These are phyloP conservation scores for Escarpia spicata DNA, from an alignment of 2,888 invertebrate genomes.

Conservation along the genomic window DNA sequence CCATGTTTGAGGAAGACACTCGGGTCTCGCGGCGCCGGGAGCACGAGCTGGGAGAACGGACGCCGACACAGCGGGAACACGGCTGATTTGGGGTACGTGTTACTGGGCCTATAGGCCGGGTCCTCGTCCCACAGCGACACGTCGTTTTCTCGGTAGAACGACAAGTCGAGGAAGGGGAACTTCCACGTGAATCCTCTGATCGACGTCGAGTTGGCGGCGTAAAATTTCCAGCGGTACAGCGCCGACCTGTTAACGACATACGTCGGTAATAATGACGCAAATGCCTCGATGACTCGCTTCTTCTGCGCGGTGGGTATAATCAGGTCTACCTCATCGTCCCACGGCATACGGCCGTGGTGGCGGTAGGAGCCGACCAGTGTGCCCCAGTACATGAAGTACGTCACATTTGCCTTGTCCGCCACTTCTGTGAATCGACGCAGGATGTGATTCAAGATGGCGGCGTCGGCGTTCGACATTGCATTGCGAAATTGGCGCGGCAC, in stretches of 20 bases:
- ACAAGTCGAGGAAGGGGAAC: conserved; percentile 45
- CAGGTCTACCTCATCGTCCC: conserved; percentile 46
- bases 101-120: conserved; percentile 24
- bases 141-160: conserved; percentile 41
- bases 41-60: conserved; percentile 37
- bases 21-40: conserved; percentile 38
- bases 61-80: conserved; percentile 40
- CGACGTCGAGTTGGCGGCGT: conserved; percentile 29
- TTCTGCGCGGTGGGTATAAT: conserved; percentile 33
- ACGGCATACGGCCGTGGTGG: conserved; percentile 44
- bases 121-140: conserved; percentile 44
- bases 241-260: conserved; percentile 32
- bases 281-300: background rate
- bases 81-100: conserved; percentile 32
- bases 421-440: conserved; percentile 23
- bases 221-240: conserved; percentile 40
- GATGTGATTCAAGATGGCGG: too few species aligned
- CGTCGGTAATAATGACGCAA: conserved; percentile 29
- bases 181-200: conserved; percentile 37
- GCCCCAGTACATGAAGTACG: conserved; percentile 43
- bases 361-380: conserved; percentile 45
- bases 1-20: conserved; percentile 28
- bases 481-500: too few species aligned
- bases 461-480: too few species aligned
- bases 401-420: conserved; percentile 24